phyloP scores from a whole-genome alignment of 2,113 vertebrate genomes.

The Coryphaenoides rupestris region DNA sequence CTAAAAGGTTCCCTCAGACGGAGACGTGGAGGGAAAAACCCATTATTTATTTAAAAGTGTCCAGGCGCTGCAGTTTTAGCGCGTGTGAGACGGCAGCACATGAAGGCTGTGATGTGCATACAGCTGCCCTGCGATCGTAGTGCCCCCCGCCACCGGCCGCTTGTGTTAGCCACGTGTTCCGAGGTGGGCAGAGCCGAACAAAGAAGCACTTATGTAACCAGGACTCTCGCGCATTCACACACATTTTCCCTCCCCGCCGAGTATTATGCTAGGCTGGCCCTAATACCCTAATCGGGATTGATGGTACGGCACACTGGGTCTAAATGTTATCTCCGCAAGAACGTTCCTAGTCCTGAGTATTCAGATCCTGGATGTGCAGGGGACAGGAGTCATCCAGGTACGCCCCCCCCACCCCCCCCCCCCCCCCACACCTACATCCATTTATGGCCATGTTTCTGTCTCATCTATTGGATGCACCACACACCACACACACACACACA shows the following conservation, averaged over 20 bases:
- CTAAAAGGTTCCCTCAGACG: not conserved
- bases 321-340: conserved; percentile 64
- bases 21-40: not conserved
- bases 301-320: conserved; percentile 61
- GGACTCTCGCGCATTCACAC: conserved; percentile 33
- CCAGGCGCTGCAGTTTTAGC: not conserved
- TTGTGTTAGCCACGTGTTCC: too few species aligned
- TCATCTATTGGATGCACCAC: too few species aligned
- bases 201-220: conserved; percentile 54
- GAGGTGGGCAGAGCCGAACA: conserved; percentile 8
- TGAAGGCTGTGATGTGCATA: too few species aligned
- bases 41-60: conserved; percentile 13
- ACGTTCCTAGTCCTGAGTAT: conserved; percentile 52
- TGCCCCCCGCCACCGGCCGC: too few species aligned
- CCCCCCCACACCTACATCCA: not conserved
- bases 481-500: too few species aligned
- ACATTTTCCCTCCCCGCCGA: conserved; percentile 45
- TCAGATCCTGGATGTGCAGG: conserved; percentile 49
- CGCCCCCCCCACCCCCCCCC: not conserved
- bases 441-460: too few species aligned
- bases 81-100: too few species aligned
- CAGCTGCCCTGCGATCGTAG: too few species aligned
- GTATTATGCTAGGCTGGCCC: conserved; percentile 7
- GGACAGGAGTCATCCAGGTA: conserved; percentile 55
- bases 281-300: conserved; percentile 59